Conservation (phyloP, 2,113 vertebrate species). For the Cranoglanis bouderius region DNA sequence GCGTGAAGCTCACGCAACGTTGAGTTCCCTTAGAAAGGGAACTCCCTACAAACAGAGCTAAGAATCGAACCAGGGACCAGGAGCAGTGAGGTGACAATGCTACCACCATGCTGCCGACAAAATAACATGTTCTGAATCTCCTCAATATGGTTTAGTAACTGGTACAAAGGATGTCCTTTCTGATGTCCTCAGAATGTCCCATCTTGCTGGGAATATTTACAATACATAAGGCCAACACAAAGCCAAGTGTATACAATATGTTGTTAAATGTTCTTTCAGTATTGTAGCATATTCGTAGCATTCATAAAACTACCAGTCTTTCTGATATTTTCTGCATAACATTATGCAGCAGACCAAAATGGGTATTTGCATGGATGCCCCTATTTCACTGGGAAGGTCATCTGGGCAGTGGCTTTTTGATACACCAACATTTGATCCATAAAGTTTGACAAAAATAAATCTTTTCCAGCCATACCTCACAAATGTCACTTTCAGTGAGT, state of each 20-base stretch:
- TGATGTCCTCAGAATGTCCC: neutral
- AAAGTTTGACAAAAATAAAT: neutral
- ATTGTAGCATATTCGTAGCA: neutral
- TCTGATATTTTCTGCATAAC: neutral
- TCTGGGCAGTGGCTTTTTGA: neutral
- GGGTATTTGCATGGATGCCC: neutral
- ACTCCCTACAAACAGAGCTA: neutral
- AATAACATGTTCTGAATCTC: neutral
- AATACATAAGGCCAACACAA: neutral
- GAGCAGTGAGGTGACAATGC: neutral
- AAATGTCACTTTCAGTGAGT: constrained; percentile 7
- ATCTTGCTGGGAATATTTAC: neutral
- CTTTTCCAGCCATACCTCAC: neutral
- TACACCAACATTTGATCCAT: neutral
- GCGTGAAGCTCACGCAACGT: too few species aligned
- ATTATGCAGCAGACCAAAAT: neutral
- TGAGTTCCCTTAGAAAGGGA: too few species aligned
- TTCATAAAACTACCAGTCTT: neutral
- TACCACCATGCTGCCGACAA: neutral
- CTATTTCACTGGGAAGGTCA: neutral
- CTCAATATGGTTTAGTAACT: neutral
- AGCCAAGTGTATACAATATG: neutral
- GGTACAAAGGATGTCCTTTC: neutral
- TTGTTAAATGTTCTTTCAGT: neutral
- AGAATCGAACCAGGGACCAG: neutral